A percentile compares a stretch with the other conserved stretches of the same genome.
These are phyloP conservation scores for Drosophila robusta DNA, from an alignment of 2,888 invertebrate genomes.

Conservation along the genomic window DNA sequence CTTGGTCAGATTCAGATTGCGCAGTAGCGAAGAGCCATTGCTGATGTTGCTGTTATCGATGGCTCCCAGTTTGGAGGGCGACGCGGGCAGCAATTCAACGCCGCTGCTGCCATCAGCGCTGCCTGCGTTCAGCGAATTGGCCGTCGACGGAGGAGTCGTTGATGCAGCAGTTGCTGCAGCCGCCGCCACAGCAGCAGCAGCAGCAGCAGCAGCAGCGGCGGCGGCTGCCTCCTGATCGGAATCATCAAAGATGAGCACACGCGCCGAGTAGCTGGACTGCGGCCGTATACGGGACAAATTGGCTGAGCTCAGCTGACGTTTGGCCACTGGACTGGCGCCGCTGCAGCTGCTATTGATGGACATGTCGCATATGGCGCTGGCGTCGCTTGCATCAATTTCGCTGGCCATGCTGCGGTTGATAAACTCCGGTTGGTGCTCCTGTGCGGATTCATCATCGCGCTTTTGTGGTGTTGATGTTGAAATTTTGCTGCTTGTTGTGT, in stretches of 20 bases:
- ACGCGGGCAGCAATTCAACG: conserved; percentile 72
- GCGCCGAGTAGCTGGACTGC: conserved; percentile 89
- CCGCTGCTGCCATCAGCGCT: conserved; percentile 53
- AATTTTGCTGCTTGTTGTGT: conserved; percentile 66
- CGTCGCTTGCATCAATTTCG: conserved; percentile 64
- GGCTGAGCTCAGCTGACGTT: conserved; percentile 73
- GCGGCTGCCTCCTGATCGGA: conserved; percentile 86
- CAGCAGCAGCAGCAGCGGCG: conserved; percentile 19
- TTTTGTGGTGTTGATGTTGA: conserved; percentile 82
- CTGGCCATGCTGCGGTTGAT: conserved; percentile 62
- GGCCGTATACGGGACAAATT: conserved; percentile 84
- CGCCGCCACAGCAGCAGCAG: not conserved
- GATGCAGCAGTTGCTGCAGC: conserved; percentile 3
- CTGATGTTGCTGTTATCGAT: conserved; percentile 54
- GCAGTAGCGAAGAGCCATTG: conserved; percentile 71
- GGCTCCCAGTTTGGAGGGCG: conserved; percentile 66
- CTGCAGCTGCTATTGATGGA: conserved; percentile 56
- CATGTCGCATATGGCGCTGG: conserved; percentile 57
- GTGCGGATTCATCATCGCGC: conserved; percentile 52
- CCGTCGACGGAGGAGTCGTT: conserved; percentile 32
- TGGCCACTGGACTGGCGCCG: conserved; percentile 75
- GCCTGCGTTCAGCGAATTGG: conserved; percentile 8
- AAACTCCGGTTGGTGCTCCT: conserved; percentile 47
- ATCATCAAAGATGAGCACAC: conserved; percentile 92
- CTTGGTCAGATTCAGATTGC: conserved; percentile 81